phyloP scores from a whole-genome alignment of 2,888 invertebrate genomes.

The Apodemia hepburni region DNA sequence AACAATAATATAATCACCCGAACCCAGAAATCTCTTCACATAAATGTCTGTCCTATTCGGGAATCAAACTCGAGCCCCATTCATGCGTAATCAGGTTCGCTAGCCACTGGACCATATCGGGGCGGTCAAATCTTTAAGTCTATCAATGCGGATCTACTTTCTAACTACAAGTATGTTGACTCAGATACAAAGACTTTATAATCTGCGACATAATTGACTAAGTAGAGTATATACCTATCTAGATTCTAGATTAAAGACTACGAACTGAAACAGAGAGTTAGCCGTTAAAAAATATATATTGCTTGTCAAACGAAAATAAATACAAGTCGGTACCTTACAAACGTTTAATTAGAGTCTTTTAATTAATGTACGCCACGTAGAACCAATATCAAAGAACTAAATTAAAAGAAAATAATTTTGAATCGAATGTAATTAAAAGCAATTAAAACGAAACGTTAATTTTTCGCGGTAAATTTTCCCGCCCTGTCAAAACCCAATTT shows the following conservation, averaged over 20 bases:
- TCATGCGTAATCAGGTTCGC: no score
- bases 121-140: no score
- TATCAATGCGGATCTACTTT: no score
- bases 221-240: no score
- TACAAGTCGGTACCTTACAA: background rate
- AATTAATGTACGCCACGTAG: conserved; percentile 30
- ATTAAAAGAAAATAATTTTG: conserved; percentile 49
- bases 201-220: background rate
- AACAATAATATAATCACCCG: no score
- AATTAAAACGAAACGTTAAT: conserved; percentile 43
- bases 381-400: conserved; percentile 35
- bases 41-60: no score
- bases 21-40: no score
- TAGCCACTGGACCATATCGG: no score
- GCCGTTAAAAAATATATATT: background rate
- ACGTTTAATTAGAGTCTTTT: conserved; percentile 22
- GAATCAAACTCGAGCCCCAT: no score
- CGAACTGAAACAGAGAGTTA: background rate
- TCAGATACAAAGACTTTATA: background rate
- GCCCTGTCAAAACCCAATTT: conserved; percentile 78
- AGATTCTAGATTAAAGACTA: background rate
- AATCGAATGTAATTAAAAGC: conserved; percentile 47
- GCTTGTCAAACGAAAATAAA: background rate
- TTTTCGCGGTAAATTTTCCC: conserved; percentile 56
- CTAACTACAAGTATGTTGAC: no score